Evolutionary conservation across 2,113 vertebrate genomes (phyloP), one percentile per base, ranked within the genome.

Genomic region (Phoxinus phoxinus): DNA sequence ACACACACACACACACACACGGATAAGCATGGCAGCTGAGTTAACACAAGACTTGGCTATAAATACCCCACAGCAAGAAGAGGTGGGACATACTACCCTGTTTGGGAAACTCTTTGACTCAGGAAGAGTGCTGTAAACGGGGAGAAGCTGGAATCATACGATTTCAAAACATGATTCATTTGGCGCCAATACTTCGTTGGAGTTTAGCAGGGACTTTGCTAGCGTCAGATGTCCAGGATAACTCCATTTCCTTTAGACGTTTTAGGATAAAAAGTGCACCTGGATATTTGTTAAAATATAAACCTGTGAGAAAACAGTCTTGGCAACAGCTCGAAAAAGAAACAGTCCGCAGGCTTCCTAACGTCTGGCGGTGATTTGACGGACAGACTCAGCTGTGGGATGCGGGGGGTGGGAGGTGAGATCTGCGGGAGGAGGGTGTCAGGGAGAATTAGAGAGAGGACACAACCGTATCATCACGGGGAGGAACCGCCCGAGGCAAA

Each of bases 31-130:
- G 90, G 94, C 94, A 95, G 94, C 96, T 94, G 95, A 93, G 93
- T 90, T 88, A 92, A 94, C 94, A 93, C 92, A 93, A 91, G 94
- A 94, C 92, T 89, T 84, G 61, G 88, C 97, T 97, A 98, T 96
- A 97, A 97, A 98, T 98, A 98, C 89, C 91, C 89, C 84, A 81
- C 86, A 87, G 89, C 81, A 81, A 86, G 84, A 85, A 87, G 86
- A 81, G 90, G 86, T 86, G 48, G 87, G 19, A 25, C 89, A 80
- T 41, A 91, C 87, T 86, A 92, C 92, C 91, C 90, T 91, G 91
- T 92, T 91, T 92, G 89, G 88, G 88, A 90, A 92, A 58, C 53
- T 19, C 77, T 81, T 63, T 56, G 19, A 19, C 19, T 21, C 51
- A 21, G 51, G 19, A 53, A 8, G 67, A 61, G n/a, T 19, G 61